A percentile compares a stretch with the other conserved stretches of the same genome.
Conservation (phyloP, 2,888 invertebrate genomes). For the Machimus atricapillus region DNA sequence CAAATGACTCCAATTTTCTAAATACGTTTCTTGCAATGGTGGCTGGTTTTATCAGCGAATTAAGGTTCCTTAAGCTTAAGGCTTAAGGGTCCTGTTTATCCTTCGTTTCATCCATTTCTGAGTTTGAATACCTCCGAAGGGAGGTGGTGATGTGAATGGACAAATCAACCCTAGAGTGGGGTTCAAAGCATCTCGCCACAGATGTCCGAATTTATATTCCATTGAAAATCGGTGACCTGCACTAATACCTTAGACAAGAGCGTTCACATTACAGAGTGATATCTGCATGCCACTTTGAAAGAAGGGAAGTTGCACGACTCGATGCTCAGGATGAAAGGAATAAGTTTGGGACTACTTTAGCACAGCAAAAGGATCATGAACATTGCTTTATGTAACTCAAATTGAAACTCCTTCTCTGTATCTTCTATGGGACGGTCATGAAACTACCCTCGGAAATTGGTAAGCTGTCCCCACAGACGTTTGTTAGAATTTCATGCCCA, state of each 20-base stretch:
- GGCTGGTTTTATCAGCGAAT: background rate
- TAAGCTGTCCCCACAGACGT: background rate
- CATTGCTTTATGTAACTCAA: background rate
- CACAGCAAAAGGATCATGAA: background rate
- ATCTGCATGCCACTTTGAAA: background rate
- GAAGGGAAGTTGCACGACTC: background rate
- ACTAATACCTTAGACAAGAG: conserved; percentile 16
- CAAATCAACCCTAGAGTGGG: background rate
- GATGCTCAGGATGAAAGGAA: background rate
- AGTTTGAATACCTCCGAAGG: background rate
- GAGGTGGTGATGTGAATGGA: background rate
- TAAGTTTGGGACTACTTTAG: background rate
- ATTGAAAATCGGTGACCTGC: conserved; percentile 22
- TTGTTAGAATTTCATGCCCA: background rate
- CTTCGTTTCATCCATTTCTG: background rate
- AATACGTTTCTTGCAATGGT: background rate
- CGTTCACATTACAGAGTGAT: background rate
- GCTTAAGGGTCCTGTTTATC: background rate
- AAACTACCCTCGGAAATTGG: background rate
- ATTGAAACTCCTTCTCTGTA: background rate
- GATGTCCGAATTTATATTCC: conserved; percentile 16
- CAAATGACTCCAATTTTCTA: background rate
- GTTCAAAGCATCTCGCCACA: background rate
- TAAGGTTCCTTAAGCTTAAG: background rate
- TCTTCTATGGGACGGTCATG: background rate